These are phyloP conservation scores for Hetaerina titia DNA, from an alignment of 2,888 invertebrate genomes.

Conservation along the genomic window DNA sequence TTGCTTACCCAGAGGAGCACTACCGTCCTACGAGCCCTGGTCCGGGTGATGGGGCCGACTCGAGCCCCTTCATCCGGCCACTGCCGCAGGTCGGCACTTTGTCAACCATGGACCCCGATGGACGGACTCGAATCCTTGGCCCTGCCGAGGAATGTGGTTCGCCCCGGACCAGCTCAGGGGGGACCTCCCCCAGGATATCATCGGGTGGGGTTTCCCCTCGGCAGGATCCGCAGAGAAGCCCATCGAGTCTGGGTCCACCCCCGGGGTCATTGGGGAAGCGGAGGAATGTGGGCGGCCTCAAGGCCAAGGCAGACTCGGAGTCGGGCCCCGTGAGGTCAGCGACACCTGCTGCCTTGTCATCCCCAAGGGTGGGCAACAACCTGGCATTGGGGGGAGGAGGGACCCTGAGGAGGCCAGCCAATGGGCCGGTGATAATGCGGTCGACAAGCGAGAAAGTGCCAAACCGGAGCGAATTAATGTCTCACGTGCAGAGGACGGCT, in stretches of 20 bases:
- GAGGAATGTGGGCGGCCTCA: constrained; percentile 71
- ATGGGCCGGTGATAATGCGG: constrained; percentile 85
- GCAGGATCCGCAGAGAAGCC: constrained; percentile 73
- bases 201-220: constrained; percentile 77
- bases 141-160: constrained; percentile 72
- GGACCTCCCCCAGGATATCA: constrained; percentile 71
- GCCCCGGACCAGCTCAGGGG: constrained; percentile 40
- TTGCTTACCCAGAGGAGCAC: constrained; percentile 59
- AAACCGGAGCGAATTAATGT: constrained; percentile 91
- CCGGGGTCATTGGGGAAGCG: constrained; percentile 73
- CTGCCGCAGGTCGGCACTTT: constrained; percentile 83
- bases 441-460: constrained; percentile 93
- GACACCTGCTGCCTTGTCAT: not conserved
- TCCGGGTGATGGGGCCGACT: constrained; percentile 74
- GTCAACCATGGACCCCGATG: constrained; percentile 82
- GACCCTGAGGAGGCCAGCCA: constrained; percentile 75
- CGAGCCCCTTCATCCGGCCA: constrained; percentile 83
- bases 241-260: constrained; percentile 73
- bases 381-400: constrained; percentile 70
- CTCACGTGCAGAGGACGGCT: constrained; percentile 87
- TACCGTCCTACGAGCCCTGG: constrained; percentile 21
- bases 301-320: constrained; percentile 71
- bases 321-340: constrained; percentile 79
- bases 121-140: constrained; percentile 82
- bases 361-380: constrained; percentile 79